Conservation (phyloP, 2,113 vertebrate species). For the Eptatretus burgeri region DNA sequence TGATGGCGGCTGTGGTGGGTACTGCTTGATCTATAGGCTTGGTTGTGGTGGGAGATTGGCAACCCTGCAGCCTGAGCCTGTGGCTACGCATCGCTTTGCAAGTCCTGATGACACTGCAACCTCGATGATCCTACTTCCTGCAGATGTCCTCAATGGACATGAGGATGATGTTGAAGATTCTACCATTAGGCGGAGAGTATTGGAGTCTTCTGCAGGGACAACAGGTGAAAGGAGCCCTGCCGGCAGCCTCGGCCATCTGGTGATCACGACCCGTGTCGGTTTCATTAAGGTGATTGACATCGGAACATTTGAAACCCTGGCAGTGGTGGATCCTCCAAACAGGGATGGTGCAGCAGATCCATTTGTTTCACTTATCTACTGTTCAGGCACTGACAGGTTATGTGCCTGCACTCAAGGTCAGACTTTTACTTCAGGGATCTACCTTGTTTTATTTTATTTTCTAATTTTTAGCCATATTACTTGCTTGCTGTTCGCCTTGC, state of each 20-base stretch:
- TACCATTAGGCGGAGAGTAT: too few species aligned
- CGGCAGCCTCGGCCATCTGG: slow-evolving; percentile 58
- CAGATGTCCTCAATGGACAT: slow-evolving; percentile 65
- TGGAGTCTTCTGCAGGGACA: too few species aligned
- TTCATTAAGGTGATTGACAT: slow-evolving; percentile 88
- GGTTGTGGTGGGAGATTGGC: slow-evolving; percentile 88
- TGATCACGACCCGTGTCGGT: slow-evolving; percentile 83
- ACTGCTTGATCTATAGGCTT: slow-evolving; percentile 79
- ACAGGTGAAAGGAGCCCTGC: slow-evolving; percentile 23
- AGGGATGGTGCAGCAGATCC: slow-evolving; percentile 71
- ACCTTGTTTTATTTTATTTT: too few species aligned
- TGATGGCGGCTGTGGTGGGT: slow-evolving; percentile 33
- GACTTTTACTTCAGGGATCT: slow-evolving; percentile 8
- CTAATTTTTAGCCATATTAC: too few species aligned
- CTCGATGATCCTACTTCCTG: slow-evolving; percentile 70
- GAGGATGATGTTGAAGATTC: slow-evolving; percentile 70
- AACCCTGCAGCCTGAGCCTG: slow-evolving; percentile 69
- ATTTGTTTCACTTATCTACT: slow-evolving; percentile 93
- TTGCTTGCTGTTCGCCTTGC: too few species aligned
- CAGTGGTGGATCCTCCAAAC: slow-evolving; percentile 79
- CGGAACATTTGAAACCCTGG: slow-evolving; percentile 71
- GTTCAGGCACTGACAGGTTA: slow-evolving; percentile 88
- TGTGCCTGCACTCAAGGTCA: slow-evolving; percentile 96
- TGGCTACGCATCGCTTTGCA: slow-evolving; percentile 84
- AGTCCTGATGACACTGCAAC: slow-evolving; percentile 76